These are phyloP conservation scores for Hoplostethus atlanticus DNA, from an alignment of 2,797 vertebrate genomes.

Conservation along the genomic window DNA sequence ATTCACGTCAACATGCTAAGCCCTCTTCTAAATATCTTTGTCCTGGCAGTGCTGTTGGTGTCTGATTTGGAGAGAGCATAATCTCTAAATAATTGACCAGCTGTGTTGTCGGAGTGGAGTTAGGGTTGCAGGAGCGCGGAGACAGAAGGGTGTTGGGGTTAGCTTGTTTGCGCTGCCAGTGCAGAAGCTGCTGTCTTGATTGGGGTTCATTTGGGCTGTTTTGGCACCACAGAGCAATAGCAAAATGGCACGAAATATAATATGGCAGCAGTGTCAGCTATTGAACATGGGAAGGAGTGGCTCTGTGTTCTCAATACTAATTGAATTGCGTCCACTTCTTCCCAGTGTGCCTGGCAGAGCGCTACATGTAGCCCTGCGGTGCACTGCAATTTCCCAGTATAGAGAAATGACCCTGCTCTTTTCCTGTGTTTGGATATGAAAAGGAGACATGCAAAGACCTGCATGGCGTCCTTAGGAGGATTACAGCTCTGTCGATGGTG, in stretches of 20 bases:
- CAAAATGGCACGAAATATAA: slow-evolving; percentile 22
- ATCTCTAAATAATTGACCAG: slow-evolving; percentile 82
- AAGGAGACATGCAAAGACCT: slow-evolving; percentile 67
- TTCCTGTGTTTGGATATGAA: slow-evolving; percentile 68
- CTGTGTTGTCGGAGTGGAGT: slow-evolving; percentile 56
- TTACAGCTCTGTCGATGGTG: not conserved
- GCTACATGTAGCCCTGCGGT: slow-evolving; percentile 1
- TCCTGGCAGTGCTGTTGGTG: slow-evolving; percentile 48
- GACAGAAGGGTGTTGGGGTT: slow-evolving; percentile 50
- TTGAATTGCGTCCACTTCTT: slow-evolving; percentile 1
- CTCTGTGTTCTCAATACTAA: not conserved
- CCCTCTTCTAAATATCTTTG: slow-evolving; percentile 34
- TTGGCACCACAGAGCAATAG: not conserved
- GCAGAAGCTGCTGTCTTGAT: slow-evolving; percentile 37
- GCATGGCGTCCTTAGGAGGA: not conserved
- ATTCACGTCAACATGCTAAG: slow-evolving; percentile 35
- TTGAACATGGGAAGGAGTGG: not conserved
- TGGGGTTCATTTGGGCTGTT: not conserved
- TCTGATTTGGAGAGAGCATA: slow-evolving; percentile 70
- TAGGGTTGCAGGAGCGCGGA: slow-evolving; percentile 51
- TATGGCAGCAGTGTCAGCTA: not conserved
- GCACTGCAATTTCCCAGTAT: not conserved
- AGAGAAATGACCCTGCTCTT: not conserved
- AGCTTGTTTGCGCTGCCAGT: slow-evolving; percentile 38
- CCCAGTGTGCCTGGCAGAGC: not conserved